Evolutionary conservation across 1,140 invertebrate genomes (phyloP).

Genomic region (Vanessa tameamea): DNA sequence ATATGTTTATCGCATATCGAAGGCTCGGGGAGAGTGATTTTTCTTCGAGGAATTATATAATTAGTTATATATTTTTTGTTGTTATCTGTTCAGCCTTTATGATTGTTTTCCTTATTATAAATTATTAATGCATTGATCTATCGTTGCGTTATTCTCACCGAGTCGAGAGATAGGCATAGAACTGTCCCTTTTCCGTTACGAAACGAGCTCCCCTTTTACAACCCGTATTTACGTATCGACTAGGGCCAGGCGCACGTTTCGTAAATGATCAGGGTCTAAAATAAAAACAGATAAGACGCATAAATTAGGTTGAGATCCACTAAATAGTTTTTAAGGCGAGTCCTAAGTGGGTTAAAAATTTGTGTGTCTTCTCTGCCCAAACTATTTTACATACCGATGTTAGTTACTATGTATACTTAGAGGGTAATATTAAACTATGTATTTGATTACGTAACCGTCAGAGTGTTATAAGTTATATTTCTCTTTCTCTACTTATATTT

Average conservation of each 20-base stretch:
- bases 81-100: slow-evolving; percentile 69
- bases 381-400: slow-evolving; percentile 78
- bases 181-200: slow-evolving; percentile 52
- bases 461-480: slow-evolving; percentile 55
- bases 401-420: slow-evolving; percentile 72
- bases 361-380: slow-evolving; percentile 56
- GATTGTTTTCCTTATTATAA: slow-evolving; percentile 66
- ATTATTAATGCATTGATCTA: slow-evolving; percentile 45
- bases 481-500: slow-evolving; percentile 60
- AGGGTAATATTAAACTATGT: slow-evolving; percentile 63
- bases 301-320: slow-evolving; percentile 44
- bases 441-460: slow-evolving; percentile 69
- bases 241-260: slow-evolving; percentile 51
- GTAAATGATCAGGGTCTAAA: slow-evolving; percentile 49
- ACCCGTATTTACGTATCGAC: slow-evolving; percentile 45
- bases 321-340: slow-evolving; percentile 39
- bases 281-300: slow-evolving; percentile 51
- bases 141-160: slow-evolving; percentile 50
- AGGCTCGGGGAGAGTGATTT: slow-evolving; percentile 49
- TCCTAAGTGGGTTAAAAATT: slow-evolving; percentile 41
- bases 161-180: slow-evolving; percentile 43
- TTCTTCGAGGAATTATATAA: slow-evolving; percentile 56
- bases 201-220: slow-evolving; percentile 47
- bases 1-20: slow-evolving; percentile 51
- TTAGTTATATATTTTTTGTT: slow-evolving; percentile 76